Evolutionary conservation across 2,888 invertebrate species (phyloP).

Genomic region (Ochropacha duplaris): DNA sequence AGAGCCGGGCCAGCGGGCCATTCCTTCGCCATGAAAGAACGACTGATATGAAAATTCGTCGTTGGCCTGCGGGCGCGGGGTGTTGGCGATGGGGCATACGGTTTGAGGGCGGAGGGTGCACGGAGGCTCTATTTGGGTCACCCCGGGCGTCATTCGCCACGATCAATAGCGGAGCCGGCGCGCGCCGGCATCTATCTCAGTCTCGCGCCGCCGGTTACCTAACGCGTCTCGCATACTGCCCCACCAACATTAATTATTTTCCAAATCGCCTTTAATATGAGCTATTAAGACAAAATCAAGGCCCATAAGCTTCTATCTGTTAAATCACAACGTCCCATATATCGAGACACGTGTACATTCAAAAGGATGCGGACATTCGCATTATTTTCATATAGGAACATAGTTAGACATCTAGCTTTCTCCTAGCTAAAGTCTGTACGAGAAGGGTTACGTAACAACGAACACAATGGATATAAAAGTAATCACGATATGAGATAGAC

Average conservation of each 20-base stretch:
- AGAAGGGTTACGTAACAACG: slow-evolving; percentile 47
- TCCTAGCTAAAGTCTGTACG: slow-evolving; percentile 26
- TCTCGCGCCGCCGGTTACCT: slow-evolving; percentile 71
- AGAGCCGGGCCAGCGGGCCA: slow-evolving; percentile 59
- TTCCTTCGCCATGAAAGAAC: slow-evolving; percentile 69
- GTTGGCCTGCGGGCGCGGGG: slow-evolving; percentile 60
- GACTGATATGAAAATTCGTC: slow-evolving; percentile 81
- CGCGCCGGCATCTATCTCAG: slow-evolving; percentile 71
- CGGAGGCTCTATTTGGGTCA: slow-evolving; percentile 83
- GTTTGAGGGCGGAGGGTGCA: slow-evolving; percentile 60
- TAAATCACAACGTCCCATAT: slow-evolving; percentile 18
- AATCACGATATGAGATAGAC: slow-evolving; percentile 21
- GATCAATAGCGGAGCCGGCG: slow-evolving; percentile 78
- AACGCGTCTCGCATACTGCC: slow-evolving; percentile 74
- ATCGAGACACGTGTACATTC: not conserved
- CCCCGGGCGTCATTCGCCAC: slow-evolving; percentile 80
- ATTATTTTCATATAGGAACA: slow-evolving; percentile 13
- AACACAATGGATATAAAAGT: slow-evolving; percentile 45
- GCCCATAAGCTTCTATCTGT: slow-evolving; percentile 26
- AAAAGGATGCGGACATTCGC: slow-evolving; percentile 19
- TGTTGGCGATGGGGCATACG: slow-evolving; percentile 45
- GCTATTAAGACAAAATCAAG: slow-evolving; percentile 51
- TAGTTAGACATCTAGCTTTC: slow-evolving; percentile 29
- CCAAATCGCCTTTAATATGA: slow-evolving; percentile 58
- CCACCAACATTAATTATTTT: slow-evolving; percentile 75